These are phyloP conservation scores for Ectemnius lituratus DNA, from an alignment of 2,888 invertebrate genomes.

Conservation along the genomic window DNA sequence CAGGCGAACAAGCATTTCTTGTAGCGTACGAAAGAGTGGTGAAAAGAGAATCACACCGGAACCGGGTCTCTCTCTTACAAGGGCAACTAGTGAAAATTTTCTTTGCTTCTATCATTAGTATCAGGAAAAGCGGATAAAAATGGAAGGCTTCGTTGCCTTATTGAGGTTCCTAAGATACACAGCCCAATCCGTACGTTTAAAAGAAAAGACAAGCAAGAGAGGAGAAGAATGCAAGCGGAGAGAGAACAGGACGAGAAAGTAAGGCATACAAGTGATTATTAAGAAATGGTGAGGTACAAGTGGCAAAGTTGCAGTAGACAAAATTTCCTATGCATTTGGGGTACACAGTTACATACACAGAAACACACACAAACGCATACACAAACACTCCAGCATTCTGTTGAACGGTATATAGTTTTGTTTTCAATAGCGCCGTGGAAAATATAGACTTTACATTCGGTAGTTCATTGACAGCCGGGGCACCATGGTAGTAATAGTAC, in stretches of 20 bases:
- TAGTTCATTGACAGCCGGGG: slow-evolving; percentile 59
- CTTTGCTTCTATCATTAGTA: slow-evolving; percentile 33
- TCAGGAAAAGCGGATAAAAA: slow-evolving; percentile 28
- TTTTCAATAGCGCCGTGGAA: slow-evolving; percentile 47
- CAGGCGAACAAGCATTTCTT: too few species aligned
- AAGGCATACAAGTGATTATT: background rate
- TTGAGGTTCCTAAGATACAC: slow-evolving; percentile 66
- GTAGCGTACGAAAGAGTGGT: slow-evolving; percentile 16
- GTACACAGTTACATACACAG: background rate
- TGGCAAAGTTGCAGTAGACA: slow-evolving; percentile 9
- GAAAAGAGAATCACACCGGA: slow-evolving; percentile 40
- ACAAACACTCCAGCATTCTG: slow-evolving; percentile 19
- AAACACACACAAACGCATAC: background rate
- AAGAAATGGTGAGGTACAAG: background rate
- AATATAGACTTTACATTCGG: slow-evolving; percentile 48
- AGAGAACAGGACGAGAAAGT: slow-evolving; percentile 17
- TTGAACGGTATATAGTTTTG: slow-evolving; percentile 36
- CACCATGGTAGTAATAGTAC: slow-evolving; percentile 64
- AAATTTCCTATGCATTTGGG: slow-evolving; percentile 16
- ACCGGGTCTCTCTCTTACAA: slow-evolving; percentile 54
- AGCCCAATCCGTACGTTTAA: slow-evolving; percentile 53
- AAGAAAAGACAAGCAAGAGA: slow-evolving; percentile 25
- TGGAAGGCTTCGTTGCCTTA: slow-evolving; percentile 65
- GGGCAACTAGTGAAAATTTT: slow-evolving; percentile 31
- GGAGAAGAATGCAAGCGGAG: slow-evolving; percentile 9